Percentiles rank a stretch among this genome's conserved stretches.
Evolutionary conservation across 2,888 invertebrate species (phyloP).

Genomic region (Hololepta plana): DNA sequence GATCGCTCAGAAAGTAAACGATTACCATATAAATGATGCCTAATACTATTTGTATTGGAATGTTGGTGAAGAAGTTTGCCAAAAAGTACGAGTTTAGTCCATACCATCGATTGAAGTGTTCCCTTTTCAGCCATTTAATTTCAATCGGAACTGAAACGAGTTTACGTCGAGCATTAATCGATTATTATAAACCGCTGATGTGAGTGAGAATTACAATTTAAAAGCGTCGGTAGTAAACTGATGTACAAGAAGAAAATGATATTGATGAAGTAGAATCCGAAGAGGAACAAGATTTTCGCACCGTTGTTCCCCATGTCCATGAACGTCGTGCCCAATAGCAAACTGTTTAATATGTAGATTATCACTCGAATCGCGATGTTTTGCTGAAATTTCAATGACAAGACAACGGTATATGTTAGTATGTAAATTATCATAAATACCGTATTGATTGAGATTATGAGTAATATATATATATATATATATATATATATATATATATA

Average conservation of each 20-base stretch:
- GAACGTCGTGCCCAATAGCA: conserved; percentile 52
- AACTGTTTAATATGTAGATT: conserved; percentile 47
- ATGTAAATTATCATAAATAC: conserved; percentile 1
- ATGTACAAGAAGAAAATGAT: conserved; percentile 64
- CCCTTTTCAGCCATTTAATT: conserved; percentile 57
- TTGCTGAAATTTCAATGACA: too few relatives aligned
- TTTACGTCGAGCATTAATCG: conserved; percentile 1
- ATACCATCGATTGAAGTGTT: conserved; percentile 78
- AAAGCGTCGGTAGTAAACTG: conserved; percentile 63
- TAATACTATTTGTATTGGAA: conserved; percentile 52
- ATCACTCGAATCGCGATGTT: too few relatives aligned
- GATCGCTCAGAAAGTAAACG: conserved; percentile 56
- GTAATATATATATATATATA: too few relatives aligned
- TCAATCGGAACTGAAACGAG: conserved; percentile 54
- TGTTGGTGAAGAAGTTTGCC: conserved; percentile 50
- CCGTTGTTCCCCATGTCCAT: conserved; percentile 60
- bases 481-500: too few relatives aligned
- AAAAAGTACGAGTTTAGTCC: conserved; percentile 60
- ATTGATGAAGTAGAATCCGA: conserved; percentile 67
- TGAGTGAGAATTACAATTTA: conserved; percentile 67
- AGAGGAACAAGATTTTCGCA: conserved; percentile 66
- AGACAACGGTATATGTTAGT: conserved; percentile 1
- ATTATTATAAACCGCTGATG: too few relatives aligned
- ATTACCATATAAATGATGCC: conserved; percentile 47
- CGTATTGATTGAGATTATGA: conserved; percentile 3